These are phyloP conservation scores for Microctenopoma lineatum DNA, from an alignment of 2,797 vertebrate genomes.

Conservation along the genomic window DNA sequence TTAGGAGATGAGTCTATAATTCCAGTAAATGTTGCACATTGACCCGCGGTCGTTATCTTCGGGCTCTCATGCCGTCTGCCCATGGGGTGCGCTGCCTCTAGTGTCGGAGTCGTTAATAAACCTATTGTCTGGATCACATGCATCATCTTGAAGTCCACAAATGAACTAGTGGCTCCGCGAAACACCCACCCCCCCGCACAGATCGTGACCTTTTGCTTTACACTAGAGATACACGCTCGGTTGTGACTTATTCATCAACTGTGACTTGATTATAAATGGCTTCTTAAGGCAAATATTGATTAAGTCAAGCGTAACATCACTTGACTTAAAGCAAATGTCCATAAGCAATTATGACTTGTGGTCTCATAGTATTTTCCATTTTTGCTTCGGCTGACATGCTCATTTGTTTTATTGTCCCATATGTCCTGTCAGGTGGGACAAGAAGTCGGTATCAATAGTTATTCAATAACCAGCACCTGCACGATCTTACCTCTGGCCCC, in stretches of 20 bases:
- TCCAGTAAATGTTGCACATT: conserved; percentile 20
- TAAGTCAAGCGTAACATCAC: conserved; percentile 75
- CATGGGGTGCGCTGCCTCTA: neutral
- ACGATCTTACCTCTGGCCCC: conserved; percentile 31
- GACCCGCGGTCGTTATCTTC: conserved; percentile 16
- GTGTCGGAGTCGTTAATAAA: conserved; percentile 30
- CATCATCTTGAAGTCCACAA: conserved; percentile 54
- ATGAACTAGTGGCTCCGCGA: conserved; percentile 26
- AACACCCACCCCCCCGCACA: conserved; percentile 25
- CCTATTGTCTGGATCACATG: conserved; percentile 52
- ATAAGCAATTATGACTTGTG: conserved; percentile 77
- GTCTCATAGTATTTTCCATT: conserved; percentile 66
- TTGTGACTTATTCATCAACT: conserved; percentile 71
- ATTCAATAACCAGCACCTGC: conserved; percentile 44
- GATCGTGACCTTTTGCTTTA: conserved; percentile 67
- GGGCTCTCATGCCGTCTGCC: neutral
- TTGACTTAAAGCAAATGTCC: conserved; percentile 81
- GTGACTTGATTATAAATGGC: conserved; percentile 81
- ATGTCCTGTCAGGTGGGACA: conserved; percentile 58
- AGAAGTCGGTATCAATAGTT: conserved; percentile 51
- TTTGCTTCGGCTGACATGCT: conserved; percentile 73
- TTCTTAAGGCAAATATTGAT: conserved; percentile 83
- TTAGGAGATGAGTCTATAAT: conserved; percentile 4
- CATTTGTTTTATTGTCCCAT: conserved; percentile 78
- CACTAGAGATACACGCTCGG: conserved; percentile 58